Evolutionary conservation across 2,888 invertebrate species (phyloP).

Genomic region (Cosmorhoe ocellata): DNA sequence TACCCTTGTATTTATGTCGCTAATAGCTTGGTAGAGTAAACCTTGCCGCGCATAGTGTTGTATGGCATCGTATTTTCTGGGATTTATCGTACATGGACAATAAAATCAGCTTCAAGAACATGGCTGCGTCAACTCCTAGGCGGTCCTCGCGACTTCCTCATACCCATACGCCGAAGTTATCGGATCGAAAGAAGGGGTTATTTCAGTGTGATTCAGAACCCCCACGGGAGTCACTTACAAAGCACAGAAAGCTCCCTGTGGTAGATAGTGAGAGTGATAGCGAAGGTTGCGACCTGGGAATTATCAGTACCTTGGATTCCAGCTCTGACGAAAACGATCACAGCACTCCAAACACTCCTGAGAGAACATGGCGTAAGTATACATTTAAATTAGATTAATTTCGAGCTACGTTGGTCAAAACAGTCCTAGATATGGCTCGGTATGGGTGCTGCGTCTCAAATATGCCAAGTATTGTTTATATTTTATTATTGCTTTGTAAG

Average conservation of each 20-base stretch:
- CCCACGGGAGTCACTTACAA: slow-evolving; percentile 63
- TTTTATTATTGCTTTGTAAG: too few species aligned
- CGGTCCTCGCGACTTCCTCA: slow-evolving; percentile 64
- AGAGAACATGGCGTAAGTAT: slow-evolving; percentile 62
- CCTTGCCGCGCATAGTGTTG: slow-evolving; percentile 28
- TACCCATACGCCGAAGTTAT: slow-evolving; percentile 81
- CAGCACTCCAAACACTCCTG: slow-evolving; percentile 63
- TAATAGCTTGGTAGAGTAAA: slow-evolving; percentile 19
- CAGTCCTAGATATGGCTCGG: too few species aligned
- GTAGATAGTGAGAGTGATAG: slow-evolving; percentile 75
- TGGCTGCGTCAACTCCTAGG: slow-evolving; percentile 71
- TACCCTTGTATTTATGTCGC: slow-evolving; percentile 12
- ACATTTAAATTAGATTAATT: too few species aligned
- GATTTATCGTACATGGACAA: slow-evolving; percentile 24
- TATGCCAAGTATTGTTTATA: too few species aligned
- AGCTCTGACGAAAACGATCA: slow-evolving; percentile 73
- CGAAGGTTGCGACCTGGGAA: slow-evolving; percentile 81
- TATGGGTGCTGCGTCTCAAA: too few species aligned
- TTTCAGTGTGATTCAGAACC: slow-evolving; percentile 70
- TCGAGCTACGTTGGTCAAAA: too few species aligned
- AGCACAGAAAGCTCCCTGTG: slow-evolving; percentile 67
- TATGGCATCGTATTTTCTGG: slow-evolving; percentile 18
- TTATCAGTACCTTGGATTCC: slow-evolving; percentile 80
- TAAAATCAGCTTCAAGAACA: slow-evolving; percentile 42
- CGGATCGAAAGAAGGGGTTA: slow-evolving; percentile 84